phyloP scores from a whole-genome alignment of 2,113 vertebrate species.

The Leptocoma aspasia region DNA sequence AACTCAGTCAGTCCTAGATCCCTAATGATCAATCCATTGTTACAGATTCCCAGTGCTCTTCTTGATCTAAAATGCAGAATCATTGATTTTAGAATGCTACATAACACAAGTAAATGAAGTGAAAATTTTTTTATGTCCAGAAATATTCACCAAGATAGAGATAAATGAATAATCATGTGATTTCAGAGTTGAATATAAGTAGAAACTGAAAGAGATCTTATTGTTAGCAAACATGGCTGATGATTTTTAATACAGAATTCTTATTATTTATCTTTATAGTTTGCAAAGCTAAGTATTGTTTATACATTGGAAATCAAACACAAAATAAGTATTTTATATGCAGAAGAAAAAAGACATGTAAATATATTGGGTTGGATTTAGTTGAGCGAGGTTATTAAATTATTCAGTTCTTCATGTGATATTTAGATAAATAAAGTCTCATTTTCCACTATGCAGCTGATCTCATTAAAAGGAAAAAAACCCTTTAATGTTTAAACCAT shows the following conservation, averaged over 20 bases:
- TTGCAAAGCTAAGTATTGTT: constrained; percentile 35
- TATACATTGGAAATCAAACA: constrained; percentile 19
- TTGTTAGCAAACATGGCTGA: neutral
- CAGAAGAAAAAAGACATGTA: neutral
- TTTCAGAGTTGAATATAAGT: neutral
- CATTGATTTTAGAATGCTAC: neutral
- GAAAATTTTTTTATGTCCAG: neutral
- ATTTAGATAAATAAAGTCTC: constrained; percentile 65
- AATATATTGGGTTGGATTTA: constrained; percentile 24
- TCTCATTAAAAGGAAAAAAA: constrained; percentile 37
- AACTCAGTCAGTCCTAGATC: neutral
- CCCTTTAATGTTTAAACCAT: constrained; percentile 45
- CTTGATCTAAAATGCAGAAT: neutral
- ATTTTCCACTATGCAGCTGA: constrained; percentile 43
- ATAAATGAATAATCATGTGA: neutral
- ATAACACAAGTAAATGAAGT: neutral
- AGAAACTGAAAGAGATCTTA: neutral
- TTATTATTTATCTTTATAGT: constrained; percentile 21
- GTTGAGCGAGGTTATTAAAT: constrained; percentile 49
- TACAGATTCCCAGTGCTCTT: neutral
- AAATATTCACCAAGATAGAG: neutral
- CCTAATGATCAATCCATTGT: neutral
- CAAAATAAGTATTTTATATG: constrained; percentile 1
- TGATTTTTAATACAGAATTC: neutral
- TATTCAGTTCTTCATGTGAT: constrained; percentile 62